Conservation (phyloP, 2,888 invertebrate genomes). For the Rhopalosiphum nymphaeae region DNA sequence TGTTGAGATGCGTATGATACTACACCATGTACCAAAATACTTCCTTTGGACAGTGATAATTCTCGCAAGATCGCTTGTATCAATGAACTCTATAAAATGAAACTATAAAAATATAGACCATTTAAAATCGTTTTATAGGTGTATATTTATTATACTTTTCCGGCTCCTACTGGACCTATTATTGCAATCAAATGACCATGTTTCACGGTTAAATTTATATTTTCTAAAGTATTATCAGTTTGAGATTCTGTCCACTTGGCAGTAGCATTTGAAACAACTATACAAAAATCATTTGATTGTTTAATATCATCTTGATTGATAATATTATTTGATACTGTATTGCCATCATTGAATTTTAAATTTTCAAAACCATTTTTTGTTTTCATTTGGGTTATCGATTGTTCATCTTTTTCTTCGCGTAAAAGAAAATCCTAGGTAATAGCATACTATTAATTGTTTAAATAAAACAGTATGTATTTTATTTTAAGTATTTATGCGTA, state of each 20-base stretch:
- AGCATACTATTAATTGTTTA: neutral
- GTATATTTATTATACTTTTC: constrained; percentile 74
- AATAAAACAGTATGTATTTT: neutral
- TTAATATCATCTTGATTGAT: neutral
- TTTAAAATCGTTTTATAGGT: constrained; percentile 19
- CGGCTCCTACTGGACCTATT: constrained; percentile 82
- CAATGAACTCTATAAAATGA: constrained; percentile 74
- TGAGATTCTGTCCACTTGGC: constrained; percentile 74
- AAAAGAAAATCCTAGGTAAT: constrained; percentile 16
- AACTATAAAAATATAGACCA: constrained; percentile 1
- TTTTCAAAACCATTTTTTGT: neutral
- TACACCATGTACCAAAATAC: constrained; percentile 77
- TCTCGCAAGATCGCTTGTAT: constrained; percentile 83
- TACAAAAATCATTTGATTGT: constrained; percentile 69
- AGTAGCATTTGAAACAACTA: constrained; percentile 70
- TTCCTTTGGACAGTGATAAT: constrained; percentile 78
- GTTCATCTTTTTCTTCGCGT: neutral
- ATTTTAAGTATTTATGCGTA: constrained; percentile 45
- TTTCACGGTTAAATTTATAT: constrained; percentile 73
- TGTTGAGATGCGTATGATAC: constrained; percentile 88
- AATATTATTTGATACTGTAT: neutral
- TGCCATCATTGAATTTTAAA: neutral
- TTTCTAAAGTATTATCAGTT: constrained; percentile 73
- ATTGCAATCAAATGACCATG: constrained; percentile 78
- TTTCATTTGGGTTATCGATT: neutral